Conservation (phyloP, 2,113 vertebrate species). For the Bothrops jararaca region DNA sequence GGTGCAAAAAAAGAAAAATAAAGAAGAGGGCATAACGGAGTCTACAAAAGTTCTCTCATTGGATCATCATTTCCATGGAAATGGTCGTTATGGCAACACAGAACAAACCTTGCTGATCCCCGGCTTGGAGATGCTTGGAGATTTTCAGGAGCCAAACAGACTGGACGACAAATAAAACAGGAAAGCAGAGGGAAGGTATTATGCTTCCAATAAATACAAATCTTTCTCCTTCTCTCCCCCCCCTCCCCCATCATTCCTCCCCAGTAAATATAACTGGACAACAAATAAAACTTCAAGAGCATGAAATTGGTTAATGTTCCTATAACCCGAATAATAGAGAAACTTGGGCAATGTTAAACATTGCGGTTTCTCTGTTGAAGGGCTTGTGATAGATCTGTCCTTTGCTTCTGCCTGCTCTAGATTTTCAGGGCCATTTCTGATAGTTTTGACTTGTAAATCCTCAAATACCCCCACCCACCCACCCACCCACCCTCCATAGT, state of each 20-base stretch:
- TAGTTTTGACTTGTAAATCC: neutral
- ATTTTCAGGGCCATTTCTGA: neutral
- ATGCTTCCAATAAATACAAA: neutral
- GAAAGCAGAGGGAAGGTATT: neutral
- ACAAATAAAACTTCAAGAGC: neutral
- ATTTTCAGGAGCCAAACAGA: constrained; percentile 9
- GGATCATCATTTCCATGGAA: constrained; percentile 56
- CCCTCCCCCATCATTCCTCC: neutral
- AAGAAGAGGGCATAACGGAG: neutral
- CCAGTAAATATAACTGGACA: neutral
- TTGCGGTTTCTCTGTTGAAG: neutral
- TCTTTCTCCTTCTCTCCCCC: neutral
- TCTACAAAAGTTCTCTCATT: constrained; percentile 46
- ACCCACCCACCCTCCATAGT: neutral
- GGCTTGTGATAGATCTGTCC: neutral
- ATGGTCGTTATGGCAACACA: constrained; percentile 64
- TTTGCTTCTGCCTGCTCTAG: neutral
- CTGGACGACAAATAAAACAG: constrained; percentile 9
- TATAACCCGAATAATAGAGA: neutral
- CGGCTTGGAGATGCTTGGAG: constrained; percentile 51
- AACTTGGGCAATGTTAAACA: neutral
- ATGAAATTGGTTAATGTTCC: neutral
- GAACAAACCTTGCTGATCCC: constrained; percentile 44
- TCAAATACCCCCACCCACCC: neutral
- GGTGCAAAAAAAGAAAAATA: constrained; percentile 3